Percentiles rank a stretch among this genome's conserved stretches.
phyloP scores from a whole-genome alignment of 2,113 vertebrate species.

The Chunga burmeisteri region DNA sequence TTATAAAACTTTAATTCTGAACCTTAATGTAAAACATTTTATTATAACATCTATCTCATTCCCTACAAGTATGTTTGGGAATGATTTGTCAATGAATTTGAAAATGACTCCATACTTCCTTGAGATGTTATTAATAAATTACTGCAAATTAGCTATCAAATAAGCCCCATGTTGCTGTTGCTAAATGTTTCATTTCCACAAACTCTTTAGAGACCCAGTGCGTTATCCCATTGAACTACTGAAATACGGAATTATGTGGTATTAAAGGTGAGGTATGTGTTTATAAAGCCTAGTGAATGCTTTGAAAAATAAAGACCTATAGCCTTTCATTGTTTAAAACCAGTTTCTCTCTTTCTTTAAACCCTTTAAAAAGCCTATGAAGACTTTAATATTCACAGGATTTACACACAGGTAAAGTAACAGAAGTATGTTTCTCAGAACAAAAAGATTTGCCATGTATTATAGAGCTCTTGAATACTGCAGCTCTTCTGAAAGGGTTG shows the following conservation, averaged over 20 bases:
- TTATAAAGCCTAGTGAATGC: background rate
- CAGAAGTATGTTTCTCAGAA: background rate
- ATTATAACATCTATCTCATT: background rate
- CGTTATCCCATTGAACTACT: background rate
- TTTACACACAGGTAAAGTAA: slow-evolving; percentile 19
- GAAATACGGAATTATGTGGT: background rate
- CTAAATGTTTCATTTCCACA: slow-evolving; percentile 12
- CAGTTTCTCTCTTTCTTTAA: background rate
- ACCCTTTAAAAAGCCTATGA: background rate
- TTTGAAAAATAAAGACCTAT: background rate
- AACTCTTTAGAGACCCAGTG: background rate
- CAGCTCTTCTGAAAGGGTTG: slow-evolving; percentile 7
- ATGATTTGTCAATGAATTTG: background rate
- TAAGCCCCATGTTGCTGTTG: background rate
- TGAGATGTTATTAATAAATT: background rate
- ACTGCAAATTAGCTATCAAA: background rate
- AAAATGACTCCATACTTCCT: background rate
- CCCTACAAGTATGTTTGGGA: background rate
- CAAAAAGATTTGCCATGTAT: slow-evolving; percentile 1
- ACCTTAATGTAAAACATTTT: background rate
- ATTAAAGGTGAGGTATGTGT: slow-evolving; percentile 1
- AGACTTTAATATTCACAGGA: background rate
- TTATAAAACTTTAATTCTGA: background rate
- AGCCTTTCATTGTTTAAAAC: background rate
- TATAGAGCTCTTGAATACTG: background rate